phyloP scores from a whole-genome alignment of 1,140 invertebrate species.

The Cheumatopsyche charites region DNA sequence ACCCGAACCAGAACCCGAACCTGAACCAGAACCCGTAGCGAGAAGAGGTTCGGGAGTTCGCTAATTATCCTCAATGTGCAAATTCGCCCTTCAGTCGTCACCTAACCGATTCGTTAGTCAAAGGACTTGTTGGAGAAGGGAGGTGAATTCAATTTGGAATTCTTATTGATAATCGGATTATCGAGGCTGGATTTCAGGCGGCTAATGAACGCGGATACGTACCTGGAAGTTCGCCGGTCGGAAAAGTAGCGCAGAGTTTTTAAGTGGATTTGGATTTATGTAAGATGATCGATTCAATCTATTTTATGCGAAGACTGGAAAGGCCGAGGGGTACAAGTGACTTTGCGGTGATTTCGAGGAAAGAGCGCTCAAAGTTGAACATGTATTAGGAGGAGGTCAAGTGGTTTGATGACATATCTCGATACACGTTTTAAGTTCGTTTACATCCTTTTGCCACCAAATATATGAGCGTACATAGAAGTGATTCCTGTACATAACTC shows the following conservation, averaged over 20 bases:
- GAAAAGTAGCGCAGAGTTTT: not conserved
- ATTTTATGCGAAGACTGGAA: too few species aligned
- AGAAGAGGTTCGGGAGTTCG: not conserved
- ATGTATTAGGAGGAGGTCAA: too few species aligned
- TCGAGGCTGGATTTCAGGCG: slow-evolving; percentile 33
- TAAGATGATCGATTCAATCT: too few species aligned
- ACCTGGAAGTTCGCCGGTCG: slow-evolving; percentile 14
- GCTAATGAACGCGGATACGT: slow-evolving; percentile 36
- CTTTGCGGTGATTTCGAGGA: too few species aligned
- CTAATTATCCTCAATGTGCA: slow-evolving; percentile 34
- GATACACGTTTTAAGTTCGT: too few species aligned
- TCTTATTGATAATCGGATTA: slow-evolving; percentile 39
- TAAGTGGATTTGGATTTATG: not conserved
- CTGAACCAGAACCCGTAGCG: not conserved
- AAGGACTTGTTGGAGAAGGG: slow-evolving; percentile 6
- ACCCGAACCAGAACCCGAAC: not conserved
- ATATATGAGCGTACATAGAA: too few species aligned
- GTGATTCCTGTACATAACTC: too few species aligned
- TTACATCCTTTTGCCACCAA: too few species aligned
- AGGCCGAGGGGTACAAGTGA: too few species aligned
- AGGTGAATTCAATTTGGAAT: slow-evolving; percentile 38
- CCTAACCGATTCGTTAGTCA: slow-evolving; percentile 40
- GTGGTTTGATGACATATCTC: too few species aligned
- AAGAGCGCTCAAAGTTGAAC: too few species aligned
- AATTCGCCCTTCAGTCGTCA: slow-evolving; percentile 13